phyloP scores from a whole-genome alignment of 2,888 invertebrate genomes.

The Micoletzkya japonica region DNA sequence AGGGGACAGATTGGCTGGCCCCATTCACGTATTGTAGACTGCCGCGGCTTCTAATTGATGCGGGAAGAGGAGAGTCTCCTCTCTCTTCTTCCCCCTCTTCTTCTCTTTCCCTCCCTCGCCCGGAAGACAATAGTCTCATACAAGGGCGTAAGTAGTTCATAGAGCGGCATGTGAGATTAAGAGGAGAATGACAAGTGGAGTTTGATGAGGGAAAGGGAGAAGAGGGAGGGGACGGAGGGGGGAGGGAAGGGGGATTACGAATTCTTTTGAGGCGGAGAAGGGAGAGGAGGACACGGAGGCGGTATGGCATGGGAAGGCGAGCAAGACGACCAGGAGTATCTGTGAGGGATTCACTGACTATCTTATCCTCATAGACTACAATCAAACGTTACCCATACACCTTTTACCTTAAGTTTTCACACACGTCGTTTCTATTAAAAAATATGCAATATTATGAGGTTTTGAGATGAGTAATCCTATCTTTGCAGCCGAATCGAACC shows the following conservation, averaged over 20 bases:
- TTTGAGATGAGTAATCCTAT: no score
- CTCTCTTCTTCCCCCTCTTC: conserved; percentile 7
- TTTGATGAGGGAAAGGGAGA: background rate
- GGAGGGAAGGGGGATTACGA: background rate
- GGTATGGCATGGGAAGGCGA: conserved; percentile 31
- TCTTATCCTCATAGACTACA: no score
- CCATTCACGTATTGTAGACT: no score
- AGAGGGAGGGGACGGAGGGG: background rate
- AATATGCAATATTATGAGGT: no score
- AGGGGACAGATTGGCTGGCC: no score
- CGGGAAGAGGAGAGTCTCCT: background rate
- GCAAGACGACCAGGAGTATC: conserved; percentile 1
- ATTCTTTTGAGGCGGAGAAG: conserved; percentile 27
- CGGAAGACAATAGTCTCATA: background rate
- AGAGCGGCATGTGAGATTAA: background rate
- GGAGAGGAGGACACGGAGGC: conserved; percentile 30
- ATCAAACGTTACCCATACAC: no score
- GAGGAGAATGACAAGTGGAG: background rate
- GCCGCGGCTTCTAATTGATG: no score
- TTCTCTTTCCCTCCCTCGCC: background rate
- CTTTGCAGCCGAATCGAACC: conserved; percentile 36
- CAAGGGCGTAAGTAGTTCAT: background rate
- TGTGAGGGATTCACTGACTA: background rate
- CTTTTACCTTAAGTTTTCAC: no score
- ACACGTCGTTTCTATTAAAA: no score